phyloP scores from a whole-genome alignment of 2,797 vertebrate genomes.

The Brachymystax lenok region DNA sequence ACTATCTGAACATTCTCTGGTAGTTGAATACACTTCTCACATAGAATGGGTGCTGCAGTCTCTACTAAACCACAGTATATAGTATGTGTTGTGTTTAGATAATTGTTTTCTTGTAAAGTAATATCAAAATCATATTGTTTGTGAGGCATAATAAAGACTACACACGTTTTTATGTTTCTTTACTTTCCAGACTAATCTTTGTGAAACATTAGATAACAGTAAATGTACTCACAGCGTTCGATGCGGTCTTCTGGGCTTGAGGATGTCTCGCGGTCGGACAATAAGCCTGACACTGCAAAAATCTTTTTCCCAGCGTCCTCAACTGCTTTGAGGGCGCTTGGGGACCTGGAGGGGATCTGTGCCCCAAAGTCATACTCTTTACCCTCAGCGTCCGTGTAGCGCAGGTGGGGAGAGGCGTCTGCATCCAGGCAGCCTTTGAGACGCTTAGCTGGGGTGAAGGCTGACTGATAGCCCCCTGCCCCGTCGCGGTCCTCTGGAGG shows the following conservation, averaged over 20 bases:
- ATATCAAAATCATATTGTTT: not conserved
- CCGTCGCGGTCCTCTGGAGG: slow-evolving; percentile 94
- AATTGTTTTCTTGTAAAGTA: not conserved
- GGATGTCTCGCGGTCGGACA: slow-evolving; percentile 97
- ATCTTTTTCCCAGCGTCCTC: slow-evolving; percentile 98
- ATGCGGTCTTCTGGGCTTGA: slow-evolving; percentile 98
- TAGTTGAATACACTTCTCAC: not conserved
- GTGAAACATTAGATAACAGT: not conserved
- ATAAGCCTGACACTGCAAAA: slow-evolving; percentile 96
- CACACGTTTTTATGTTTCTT: not conserved
- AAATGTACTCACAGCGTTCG: slow-evolving; percentile 93
- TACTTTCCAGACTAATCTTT: no score
- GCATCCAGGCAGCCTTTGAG: slow-evolving; percentile 97
- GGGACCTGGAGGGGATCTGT: slow-evolving; percentile 93
- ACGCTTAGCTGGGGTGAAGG: slow-evolving; percentile 96
- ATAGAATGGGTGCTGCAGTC: not conserved
- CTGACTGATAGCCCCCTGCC: slow-evolving; percentile 93
- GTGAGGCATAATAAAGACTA: not conserved
- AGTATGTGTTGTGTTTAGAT: not conserved
- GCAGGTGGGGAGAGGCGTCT: slow-evolving; percentile 93
- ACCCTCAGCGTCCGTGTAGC: slow-evolving; percentile 97
- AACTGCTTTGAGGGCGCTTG: slow-evolving; percentile 92
- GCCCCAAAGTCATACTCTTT: slow-evolving; percentile 97
- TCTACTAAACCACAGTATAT: not conserved
- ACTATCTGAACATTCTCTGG: not conserved